A percentile compares a stretch with the other conserved stretches of the same genome.
These are phyloP conservation scores for Germaria angustata DNA, from an alignment of 2,888 invertebrate genomes.

Conservation along the genomic window DNA sequence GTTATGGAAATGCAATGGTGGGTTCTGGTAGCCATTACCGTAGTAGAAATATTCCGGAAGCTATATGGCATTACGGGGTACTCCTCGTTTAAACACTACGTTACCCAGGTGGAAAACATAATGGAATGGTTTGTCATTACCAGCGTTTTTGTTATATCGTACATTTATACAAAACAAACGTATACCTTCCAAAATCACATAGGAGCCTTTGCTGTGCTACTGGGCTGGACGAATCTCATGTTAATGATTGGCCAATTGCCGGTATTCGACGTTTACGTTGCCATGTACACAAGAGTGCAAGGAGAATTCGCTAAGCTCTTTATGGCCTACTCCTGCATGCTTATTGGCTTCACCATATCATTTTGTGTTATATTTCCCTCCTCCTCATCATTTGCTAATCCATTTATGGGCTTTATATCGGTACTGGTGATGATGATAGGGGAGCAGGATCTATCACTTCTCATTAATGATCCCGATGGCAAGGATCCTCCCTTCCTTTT, in stretches of 20 bases:
- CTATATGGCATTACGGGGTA: constrained; percentile 91
- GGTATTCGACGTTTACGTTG: constrained; percentile 93
- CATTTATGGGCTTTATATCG: constrained; percentile 91
- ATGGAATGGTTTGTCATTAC: constrained; percentile 93
- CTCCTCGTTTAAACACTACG: constrained; percentile 89
- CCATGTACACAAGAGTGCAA: constrained; percentile 93
- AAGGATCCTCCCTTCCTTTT: constrained; percentile 88
- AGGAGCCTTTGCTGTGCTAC: constrained; percentile 91
- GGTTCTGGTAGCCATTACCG: constrained; percentile 88
- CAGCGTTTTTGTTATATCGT: constrained; percentile 91
- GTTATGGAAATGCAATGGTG: constrained; percentile 93
- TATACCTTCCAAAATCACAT: constrained; percentile 93
- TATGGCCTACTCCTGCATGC: constrained; percentile 90
- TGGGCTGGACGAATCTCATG: constrained; percentile 95
- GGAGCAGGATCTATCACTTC: constrained; percentile 88
- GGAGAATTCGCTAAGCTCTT: constrained; percentile 93
- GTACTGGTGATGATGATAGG: constrained; percentile 95
- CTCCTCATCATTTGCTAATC: constrained; percentile 90
- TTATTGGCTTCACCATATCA: constrained; percentile 92
- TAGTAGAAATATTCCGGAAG: constrained; percentile 89
- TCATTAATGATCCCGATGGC: constrained; percentile 88
- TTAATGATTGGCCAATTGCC: constrained; percentile 94
- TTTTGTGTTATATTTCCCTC: constrained; percentile 93
- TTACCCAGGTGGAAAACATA: constrained; percentile 91
- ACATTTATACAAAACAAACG: constrained; percentile 87